Percentiles rank a stretch among this genome's conserved stretches.
Evolutionary conservation across 2,797 vertebrate genomes (phyloP).

Genomic region (Acanthiza pusilla): DNA sequence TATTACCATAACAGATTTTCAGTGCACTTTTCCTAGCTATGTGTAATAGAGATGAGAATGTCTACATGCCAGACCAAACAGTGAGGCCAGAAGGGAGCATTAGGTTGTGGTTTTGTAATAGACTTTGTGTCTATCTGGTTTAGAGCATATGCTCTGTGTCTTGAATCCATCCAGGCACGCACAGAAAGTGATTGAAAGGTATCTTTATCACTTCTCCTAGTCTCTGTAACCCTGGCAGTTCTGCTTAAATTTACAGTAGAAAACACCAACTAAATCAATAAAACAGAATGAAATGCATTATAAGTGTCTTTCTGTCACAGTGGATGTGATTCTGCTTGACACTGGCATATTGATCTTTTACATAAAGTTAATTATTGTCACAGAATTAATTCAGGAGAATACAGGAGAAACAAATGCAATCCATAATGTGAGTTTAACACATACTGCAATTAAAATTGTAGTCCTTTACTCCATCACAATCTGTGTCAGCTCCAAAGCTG

Average conservation of each 20-base stretch:
- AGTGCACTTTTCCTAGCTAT: background rate
- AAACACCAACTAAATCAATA: conserved; percentile 6
- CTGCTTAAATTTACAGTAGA: conserved; percentile 24
- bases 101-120: background rate
- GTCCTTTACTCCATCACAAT: background rate
- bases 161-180: background rate
- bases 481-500: background rate
- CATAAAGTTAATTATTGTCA: background rate
- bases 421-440: background rate
- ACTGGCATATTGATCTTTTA: background rate
- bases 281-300: background rate
- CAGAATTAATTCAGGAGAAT: background rate
- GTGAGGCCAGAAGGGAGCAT: background rate
- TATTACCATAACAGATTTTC: background rate
- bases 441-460: background rate
- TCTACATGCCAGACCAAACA: background rate
- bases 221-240: background rate
- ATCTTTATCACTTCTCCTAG: background rate
- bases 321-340: background rate
- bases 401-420: background rate
- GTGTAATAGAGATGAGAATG: background rate
- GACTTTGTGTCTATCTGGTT: background rate
- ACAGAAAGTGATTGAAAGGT: conserved; percentile 12
- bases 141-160: background rate
- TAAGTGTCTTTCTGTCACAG: background rate